Conservation (phyloP, 23 tunicate genomes). For the Styela clava region DNA sequence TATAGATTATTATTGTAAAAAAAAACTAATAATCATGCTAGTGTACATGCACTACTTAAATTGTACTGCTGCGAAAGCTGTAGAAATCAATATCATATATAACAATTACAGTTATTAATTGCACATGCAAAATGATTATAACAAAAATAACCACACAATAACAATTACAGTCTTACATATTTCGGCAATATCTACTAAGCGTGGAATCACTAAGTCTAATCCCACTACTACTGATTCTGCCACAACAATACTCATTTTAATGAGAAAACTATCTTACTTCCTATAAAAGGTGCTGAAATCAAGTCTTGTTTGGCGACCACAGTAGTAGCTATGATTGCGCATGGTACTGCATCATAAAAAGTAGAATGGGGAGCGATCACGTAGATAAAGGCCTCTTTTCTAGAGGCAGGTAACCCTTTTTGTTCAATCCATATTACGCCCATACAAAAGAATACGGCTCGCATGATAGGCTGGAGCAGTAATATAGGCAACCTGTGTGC, state of each 20-base stretch:
- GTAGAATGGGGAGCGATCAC: constrained; percentile 75
- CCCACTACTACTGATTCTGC: background rate
- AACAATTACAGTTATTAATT: no score
- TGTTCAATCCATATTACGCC: constrained; percentile 22
- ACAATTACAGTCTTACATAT: no score
- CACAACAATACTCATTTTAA: background rate
- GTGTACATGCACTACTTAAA: no score
- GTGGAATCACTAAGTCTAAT: background rate
- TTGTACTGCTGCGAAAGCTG: no score
- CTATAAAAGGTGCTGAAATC: constrained; percentile 50
- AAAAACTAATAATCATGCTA: no score
- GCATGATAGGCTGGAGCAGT: constrained; percentile 8
- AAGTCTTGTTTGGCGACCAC: constrained; percentile 59
- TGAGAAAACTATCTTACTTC: constrained; percentile 25
- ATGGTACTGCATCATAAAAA: constrained; percentile 36
- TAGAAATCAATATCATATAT: no score
- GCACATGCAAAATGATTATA: no score
- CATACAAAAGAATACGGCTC: background rate
- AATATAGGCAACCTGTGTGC: background rate
- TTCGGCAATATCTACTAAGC: background rate
- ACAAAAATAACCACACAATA: no score
- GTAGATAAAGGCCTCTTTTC: constrained; percentile 53
- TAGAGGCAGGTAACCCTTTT: constrained; percentile 51
- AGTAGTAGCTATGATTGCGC: constrained; percentile 38
- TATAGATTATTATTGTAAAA: no score